These are phyloP conservation scores for Propsilocerus akamusi DNA, from an alignment of 1,140 invertebrate genomes.

Conservation along the genomic window DNA sequence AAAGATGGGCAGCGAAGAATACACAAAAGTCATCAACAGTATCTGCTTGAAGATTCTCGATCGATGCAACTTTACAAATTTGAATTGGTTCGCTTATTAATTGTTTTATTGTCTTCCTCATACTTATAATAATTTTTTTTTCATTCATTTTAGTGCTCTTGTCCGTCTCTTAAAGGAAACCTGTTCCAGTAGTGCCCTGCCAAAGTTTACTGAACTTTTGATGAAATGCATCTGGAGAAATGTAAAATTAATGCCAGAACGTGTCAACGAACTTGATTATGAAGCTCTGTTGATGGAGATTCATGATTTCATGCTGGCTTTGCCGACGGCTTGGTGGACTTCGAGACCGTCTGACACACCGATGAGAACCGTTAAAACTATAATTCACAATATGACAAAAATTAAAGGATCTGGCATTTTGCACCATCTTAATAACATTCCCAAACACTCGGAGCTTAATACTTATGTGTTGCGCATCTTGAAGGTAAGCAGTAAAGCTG, in stretches of 20 bases:
- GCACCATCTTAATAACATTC: constrained; percentile 58
- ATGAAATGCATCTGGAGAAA: constrained; percentile 83
- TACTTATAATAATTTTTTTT: not conserved
- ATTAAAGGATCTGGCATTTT: constrained; percentile 56
- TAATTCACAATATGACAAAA: constrained; percentile 70
- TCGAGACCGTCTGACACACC: constrained; percentile 51
- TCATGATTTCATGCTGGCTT: constrained; percentile 56
- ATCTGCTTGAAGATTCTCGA: constrained; percentile 23
- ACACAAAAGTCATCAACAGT: constrained; percentile 23
- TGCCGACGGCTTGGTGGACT: constrained; percentile 55
- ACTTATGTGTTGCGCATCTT: constrained; percentile 60
- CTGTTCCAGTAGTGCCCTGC: constrained; percentile 36
- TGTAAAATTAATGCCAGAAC: constrained; percentile 48
- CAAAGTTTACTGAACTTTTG: constrained; percentile 58
- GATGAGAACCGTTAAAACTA: constrained; percentile 73
- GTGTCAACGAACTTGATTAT: constrained; percentile 50
- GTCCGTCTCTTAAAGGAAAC: constrained; percentile 57
- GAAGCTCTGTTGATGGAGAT: constrained; percentile 55
- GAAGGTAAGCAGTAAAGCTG: constrained; percentile 41
- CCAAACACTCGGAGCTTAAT: constrained; percentile 65
- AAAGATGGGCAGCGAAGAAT: constrained; percentile 19
- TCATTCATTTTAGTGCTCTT: constrained; percentile 37
- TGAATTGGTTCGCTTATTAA: constrained; percentile 16
- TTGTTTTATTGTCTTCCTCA: not conserved
- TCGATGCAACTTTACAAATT: constrained; percentile 22